Evolutionary conservation across 2,797 vertebrate species (phyloP).

Genomic region (Antrozous pallidus): DNA sequence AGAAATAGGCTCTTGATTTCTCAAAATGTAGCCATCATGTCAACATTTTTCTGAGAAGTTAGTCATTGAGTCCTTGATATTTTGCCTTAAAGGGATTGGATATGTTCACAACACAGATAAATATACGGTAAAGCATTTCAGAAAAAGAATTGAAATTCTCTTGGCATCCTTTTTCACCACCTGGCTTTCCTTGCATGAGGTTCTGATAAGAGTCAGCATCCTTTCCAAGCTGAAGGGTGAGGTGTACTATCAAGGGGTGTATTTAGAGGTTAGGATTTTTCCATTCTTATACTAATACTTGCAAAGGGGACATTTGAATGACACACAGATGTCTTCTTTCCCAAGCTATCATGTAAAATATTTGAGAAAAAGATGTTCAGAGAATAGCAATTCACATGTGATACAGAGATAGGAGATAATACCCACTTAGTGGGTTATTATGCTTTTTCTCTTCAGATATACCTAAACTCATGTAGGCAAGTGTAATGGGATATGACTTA

Average conservation of each 20-base stretch:
- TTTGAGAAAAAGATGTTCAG: constrained; percentile 29
- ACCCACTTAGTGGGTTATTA: background rate
- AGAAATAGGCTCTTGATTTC: constrained; percentile 1
- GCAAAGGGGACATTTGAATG: constrained; percentile 10
- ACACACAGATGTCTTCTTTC: constrained; percentile 12
- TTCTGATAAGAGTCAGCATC: constrained; percentile 36
- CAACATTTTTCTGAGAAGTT: constrained; percentile 40
- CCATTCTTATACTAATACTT: constrained; percentile 19
- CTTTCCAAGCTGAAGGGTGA: background rate
- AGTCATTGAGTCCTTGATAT: background rate
- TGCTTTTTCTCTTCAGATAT: background rate
- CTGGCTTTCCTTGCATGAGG: constrained; percentile 48
- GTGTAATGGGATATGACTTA: background rate
- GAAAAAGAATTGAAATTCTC: constrained; percentile 42
- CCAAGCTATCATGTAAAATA: constrained; percentile 52
- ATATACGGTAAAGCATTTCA: background rate
- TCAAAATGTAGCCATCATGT: background rate
- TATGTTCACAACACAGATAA: background rate
- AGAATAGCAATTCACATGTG: constrained; percentile 5
- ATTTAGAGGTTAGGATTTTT: background rate
- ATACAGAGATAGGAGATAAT: background rate
- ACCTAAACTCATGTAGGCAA: background rate
- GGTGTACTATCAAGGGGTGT: background rate
- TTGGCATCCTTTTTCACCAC: background rate
- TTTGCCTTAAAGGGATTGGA: background rate